These are phyloP conservation scores for Todiramphus chloris DNA, from an alignment of 2,113 vertebrate genomes.

Conservation along the genomic window DNA sequence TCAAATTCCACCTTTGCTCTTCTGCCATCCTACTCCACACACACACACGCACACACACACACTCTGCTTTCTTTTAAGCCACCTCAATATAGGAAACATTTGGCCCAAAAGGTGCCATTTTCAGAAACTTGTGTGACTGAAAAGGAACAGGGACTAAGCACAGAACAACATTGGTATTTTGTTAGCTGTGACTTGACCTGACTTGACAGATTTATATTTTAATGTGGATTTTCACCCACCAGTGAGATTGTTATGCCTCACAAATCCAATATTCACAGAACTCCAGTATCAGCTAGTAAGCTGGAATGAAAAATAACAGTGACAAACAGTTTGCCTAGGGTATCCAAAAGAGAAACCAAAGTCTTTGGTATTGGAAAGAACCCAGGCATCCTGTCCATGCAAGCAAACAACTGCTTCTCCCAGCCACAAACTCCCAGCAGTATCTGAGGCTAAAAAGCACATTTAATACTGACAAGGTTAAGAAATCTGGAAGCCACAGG, in stretches of 20 bases:
- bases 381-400: not conserved
- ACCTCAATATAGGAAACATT: not conserved
- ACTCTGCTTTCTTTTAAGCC: not conserved
- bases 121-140: not conserved
- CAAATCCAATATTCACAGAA: slow-evolving; percentile 47
- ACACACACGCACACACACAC: too few species aligned
- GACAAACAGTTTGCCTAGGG: not conserved
- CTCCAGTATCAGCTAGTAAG: not conserved
- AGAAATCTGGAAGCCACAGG: slow-evolving; percentile 7
- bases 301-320: slow-evolving; percentile 1
- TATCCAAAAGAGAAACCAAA: not conserved
- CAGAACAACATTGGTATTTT: slow-evolving; percentile 2
- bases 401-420: not conserved
- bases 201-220: slow-evolving; percentile 50
- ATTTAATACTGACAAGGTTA: slow-evolving; percentile 32
- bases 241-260: slow-evolving; percentile 24
- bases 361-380: not conserved
- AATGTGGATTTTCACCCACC: slow-evolving; percentile 39
- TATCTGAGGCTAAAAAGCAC: slow-evolving; percentile 1
- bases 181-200: slow-evolving; percentile 28
- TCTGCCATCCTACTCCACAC: not conserved
- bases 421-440: not conserved
- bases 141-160: not conserved
- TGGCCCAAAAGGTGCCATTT: not conserved
- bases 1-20: not conserved